These are phyloP conservation scores for Alexandromys fortis DNA, from an alignment of 2,113 vertebrate species.

Conservation along the genomic window DNA sequence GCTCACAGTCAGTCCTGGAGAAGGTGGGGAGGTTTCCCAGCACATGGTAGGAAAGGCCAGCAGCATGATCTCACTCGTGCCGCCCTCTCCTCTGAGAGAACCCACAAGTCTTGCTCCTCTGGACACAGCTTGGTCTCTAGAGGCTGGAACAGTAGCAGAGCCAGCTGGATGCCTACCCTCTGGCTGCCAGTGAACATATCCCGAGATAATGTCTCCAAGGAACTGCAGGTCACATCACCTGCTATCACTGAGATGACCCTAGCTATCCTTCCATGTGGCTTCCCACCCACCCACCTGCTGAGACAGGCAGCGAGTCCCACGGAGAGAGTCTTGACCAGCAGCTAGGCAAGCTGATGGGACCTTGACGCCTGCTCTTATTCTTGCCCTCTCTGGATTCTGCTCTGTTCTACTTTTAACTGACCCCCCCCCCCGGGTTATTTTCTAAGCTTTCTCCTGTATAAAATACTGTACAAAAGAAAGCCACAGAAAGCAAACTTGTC, in stretches of 20 bases:
- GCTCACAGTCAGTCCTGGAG: background rate
- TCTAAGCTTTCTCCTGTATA: background rate
- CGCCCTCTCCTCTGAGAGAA: background rate
- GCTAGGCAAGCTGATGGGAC: background rate
- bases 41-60: fast-evolving
- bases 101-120: background rate
- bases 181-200: background rate
- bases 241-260: background rate
- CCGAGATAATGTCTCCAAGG: background rate
- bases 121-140: background rate
- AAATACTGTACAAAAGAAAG: background rate
- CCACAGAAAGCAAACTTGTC: background rate
- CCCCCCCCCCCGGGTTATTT: background rate
- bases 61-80: background rate
- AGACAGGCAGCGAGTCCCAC: background rate
- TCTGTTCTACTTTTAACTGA: background rate
- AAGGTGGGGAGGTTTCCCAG: no score
- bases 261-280: no score
- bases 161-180: fast-evolving
- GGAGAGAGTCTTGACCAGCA: background rate
- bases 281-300: background rate
- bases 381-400: background rate
- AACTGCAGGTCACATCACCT: background rate
- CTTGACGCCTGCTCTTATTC: no score
- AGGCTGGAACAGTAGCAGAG: background rate